A percentile compares a stretch with the other conserved stretches of the same genome.
Conservation (phyloP, 2,797 vertebrate genomes). For the Somateria mollissima region DNA sequence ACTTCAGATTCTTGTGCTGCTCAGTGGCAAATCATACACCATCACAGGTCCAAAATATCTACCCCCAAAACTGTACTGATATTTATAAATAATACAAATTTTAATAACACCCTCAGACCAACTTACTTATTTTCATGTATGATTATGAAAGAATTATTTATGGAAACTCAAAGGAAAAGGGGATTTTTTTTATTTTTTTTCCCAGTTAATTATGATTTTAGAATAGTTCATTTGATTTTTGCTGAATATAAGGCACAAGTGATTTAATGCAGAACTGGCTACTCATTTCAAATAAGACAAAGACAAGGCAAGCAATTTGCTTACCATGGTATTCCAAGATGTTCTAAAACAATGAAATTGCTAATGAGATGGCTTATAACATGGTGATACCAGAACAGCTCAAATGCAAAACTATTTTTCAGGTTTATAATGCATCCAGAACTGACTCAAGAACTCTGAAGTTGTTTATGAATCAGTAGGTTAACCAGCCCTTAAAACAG, state of each 20-base stretch:
- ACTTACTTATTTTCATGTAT: neutral
- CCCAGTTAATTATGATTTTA: neutral
- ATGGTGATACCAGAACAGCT: neutral
- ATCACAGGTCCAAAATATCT: neutral
- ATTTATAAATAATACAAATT: neutral
- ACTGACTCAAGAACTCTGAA: neutral
- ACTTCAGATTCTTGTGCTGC: neutral
- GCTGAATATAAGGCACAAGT: neutral
- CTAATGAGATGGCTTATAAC: neutral
- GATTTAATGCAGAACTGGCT: neutral
- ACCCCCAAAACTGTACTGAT: neutral
- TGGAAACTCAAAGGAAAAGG: neutral
- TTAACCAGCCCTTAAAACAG: neutral
- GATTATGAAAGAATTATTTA: neutral
- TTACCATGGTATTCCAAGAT: neutral
- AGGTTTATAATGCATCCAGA: neutral
- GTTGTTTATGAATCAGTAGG: neutral
- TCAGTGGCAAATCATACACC: neutral
- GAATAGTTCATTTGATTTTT: neutral
- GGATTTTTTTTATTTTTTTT: neutral
- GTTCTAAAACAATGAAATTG: neutral
- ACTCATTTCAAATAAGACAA: slow-evolving; percentile 16
- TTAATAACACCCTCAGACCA: neutral
- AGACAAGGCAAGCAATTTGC: neutral
- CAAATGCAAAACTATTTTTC: neutral